Evolutionary conservation across 2,797 vertebrate species (phyloP).

Genomic region (Sebastes kiyomatsui): DNA sequence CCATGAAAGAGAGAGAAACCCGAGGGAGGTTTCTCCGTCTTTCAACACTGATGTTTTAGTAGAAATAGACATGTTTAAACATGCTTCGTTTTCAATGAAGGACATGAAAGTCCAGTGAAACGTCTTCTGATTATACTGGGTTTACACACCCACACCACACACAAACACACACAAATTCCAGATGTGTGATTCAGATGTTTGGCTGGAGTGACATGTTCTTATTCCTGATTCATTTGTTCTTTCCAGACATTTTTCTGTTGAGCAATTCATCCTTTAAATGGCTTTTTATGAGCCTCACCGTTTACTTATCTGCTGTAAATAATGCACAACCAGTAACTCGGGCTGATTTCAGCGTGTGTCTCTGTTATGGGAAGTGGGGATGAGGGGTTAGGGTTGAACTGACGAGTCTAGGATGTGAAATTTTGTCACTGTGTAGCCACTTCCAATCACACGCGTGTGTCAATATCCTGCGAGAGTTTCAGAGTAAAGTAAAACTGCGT

Average conservation of each 20-base stretch:
- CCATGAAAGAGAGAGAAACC: constrained; percentile 14
- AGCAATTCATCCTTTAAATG: constrained; percentile 2
- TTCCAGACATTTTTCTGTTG: background rate
- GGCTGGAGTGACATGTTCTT: background rate
- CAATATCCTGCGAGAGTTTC: constrained; percentile 28
- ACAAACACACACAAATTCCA: constrained; percentile 38
- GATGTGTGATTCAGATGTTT: constrained; percentile 34
- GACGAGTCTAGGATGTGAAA: background rate
- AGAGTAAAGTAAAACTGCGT: constrained; percentile 33
- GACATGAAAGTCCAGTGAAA: background rate
- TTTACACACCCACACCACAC: background rate
- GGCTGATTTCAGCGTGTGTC: background rate
- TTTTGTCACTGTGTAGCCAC: background rate
- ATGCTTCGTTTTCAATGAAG: background rate
- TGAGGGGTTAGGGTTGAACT: background rate
- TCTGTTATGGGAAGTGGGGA: constrained; percentile 43
- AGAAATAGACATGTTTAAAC: constrained; percentile 27
- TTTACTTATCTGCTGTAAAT: background rate
- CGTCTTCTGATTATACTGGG: background rate
- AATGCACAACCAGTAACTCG: background rate
- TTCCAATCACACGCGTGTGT: constrained; percentile 50
- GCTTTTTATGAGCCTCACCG: background rate
- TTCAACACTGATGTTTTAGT: constrained; percentile 12
- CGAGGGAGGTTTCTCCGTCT: background rate
- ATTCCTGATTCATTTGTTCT: constrained; percentile 33